Conservation (phyloP, 2,888 invertebrate species). For the Acanthopleura granulata region DNA sequence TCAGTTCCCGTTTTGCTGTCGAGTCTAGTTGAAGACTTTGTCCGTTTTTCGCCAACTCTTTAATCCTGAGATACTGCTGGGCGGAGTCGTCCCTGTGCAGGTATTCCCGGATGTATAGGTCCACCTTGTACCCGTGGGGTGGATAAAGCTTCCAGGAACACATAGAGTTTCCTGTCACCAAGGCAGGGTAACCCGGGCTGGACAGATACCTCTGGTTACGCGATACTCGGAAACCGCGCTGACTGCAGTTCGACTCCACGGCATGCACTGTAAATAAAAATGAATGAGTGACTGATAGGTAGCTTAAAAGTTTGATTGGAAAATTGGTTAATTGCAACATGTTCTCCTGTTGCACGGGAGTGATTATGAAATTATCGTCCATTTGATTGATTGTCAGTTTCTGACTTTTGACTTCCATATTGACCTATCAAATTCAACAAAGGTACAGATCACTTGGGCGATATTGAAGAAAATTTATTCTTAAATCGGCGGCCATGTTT, state of each 20-base stretch:
- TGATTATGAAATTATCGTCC: no score
- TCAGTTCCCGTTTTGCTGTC: neutral
- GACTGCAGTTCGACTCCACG: slow-evolving; percentile 5
- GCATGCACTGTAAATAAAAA: neutral
- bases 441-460: no score
- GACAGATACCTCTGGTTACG: neutral
- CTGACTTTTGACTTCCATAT: no score
- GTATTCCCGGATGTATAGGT: slow-evolving; percentile 2
- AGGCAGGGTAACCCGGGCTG: slow-evolving; percentile 18
- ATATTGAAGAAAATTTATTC: no score
- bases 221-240: neutral
- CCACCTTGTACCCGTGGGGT: neutral
- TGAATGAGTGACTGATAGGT: no score
- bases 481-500: no score
- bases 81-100: neutral
- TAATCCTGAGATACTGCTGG: neutral
- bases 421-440: no score
- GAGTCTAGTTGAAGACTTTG: neutral
- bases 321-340: no score
- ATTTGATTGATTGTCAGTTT: no score
- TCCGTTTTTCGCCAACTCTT: slow-evolving; percentile 3
- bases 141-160: neutral
- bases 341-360: no score
- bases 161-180: slow-evolving; percentile 4
- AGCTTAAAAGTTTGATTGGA: no score